These are phyloP conservation scores for Plemyria rubiginata DNA, from an alignment of 2,888 invertebrate genomes.

Conservation along the genomic window DNA sequence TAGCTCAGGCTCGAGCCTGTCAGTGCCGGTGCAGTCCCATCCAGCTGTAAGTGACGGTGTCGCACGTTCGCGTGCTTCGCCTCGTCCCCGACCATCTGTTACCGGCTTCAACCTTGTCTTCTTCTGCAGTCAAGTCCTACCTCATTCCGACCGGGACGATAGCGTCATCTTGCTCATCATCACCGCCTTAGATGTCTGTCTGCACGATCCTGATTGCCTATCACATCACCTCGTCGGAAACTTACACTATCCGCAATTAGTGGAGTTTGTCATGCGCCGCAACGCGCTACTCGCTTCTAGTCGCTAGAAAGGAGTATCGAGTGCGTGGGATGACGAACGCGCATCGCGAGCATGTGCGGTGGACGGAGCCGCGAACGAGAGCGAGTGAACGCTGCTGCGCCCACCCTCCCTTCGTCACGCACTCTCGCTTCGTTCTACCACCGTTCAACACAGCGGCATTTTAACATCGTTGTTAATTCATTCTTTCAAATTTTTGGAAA, in stretches of 20 bases:
- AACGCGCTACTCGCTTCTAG: conserved; percentile 57
- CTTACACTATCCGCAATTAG: conserved; percentile 62
- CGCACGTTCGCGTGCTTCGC: conserved; percentile 64
- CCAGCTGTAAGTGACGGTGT: conserved; percentile 86
- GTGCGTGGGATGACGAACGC: conserved; percentile 48
- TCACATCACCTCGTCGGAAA: conserved; percentile 56
- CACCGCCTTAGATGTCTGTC: conserved; percentile 62
- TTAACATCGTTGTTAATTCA: conserved; percentile 31
- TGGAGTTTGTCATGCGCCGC: conserved; percentile 54
- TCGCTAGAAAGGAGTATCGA: conserved; percentile 54
- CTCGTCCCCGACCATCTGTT: conserved; percentile 66
- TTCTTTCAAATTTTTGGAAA: conserved; percentile 20
- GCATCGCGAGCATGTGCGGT: conserved; percentile 53
- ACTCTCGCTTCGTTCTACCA: conserved; percentile 33
- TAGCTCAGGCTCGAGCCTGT: conserved; percentile 92
- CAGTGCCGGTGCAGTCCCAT: conserved; percentile 91
- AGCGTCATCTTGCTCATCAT: conserved; percentile 64
- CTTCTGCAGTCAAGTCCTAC: conserved; percentile 70
- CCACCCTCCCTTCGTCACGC: conserved; percentile 39
- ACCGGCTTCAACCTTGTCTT: conserved; percentile 68
- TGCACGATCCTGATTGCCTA: conserved; percentile 74
- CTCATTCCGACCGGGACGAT: conserved; percentile 74
- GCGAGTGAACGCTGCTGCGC: conserved; percentile 43
- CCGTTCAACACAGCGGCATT: conserved; percentile 34
- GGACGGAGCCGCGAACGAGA: conserved; percentile 40